phyloP scores from a whole-genome alignment of 1,140 invertebrate genomes.

The Trialeurodes vaporariorum region DNA sequence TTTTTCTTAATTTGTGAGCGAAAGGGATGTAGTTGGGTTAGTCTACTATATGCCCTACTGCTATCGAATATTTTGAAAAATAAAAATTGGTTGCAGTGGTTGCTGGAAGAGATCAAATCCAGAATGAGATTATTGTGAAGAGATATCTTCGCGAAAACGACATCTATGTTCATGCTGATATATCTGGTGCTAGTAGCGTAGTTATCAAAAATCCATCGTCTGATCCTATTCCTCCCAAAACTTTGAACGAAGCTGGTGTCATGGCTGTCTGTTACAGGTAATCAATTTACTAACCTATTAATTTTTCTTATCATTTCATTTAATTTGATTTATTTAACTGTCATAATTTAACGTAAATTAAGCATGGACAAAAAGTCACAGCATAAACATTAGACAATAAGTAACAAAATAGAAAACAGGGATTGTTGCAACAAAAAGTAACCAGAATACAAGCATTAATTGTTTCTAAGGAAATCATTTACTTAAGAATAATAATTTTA shows the following conservation, averaged over 20 bases:
- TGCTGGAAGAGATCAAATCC: constrained; percentile 91
- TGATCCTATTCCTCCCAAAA: constrained; percentile 73
- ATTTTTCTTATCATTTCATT: constrained; percentile 4
- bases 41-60: too few relatives aligned
- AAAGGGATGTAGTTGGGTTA: too few relatives aligned
- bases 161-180: constrained; percentile 86
- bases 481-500: too few relatives aligned
- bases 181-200: constrained; percentile 88
- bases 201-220: constrained; percentile 80
- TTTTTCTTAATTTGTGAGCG: too few relatives aligned
- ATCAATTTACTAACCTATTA: too few relatives aligned
- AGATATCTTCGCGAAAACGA: constrained; percentile 75
- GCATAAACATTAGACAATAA: too few relatives aligned
- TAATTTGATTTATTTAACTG: constrained; percentile 8
- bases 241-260: constrained; percentile 88
- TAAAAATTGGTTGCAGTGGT: constrained; percentile 56
- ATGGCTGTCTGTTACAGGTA: constrained; percentile 94
- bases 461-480: too few relatives aligned
- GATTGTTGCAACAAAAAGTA: too few relatives aligned
- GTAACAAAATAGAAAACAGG: too few relatives aligned
- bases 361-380: too few relatives aligned
- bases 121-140: constrained; percentile 96
- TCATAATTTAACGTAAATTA: too few relatives aligned
- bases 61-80: too few relatives aligned
- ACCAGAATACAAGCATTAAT: not conserved